phyloP scores from a whole-genome alignment of 2,113 vertebrate species.

The Corythaeola cristata region DNA sequence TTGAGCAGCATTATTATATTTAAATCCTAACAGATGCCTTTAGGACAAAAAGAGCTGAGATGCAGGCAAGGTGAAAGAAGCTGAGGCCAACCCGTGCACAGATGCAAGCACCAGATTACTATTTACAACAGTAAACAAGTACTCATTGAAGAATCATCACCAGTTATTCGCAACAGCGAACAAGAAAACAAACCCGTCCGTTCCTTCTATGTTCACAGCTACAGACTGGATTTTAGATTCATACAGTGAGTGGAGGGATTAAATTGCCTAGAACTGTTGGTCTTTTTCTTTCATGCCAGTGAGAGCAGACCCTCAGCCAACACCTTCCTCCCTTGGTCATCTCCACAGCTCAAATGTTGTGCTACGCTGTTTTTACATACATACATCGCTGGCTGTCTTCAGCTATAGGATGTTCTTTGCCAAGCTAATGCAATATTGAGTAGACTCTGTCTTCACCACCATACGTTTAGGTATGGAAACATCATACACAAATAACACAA shows the following conservation, averaged over 20 bases:
- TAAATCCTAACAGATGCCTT: conserved; percentile 32
- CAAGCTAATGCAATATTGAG: neutral
- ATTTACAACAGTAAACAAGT: conserved; percentile 18
- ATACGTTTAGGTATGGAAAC: neutral
- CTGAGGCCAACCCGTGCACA: neutral
- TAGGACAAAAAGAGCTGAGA: neutral
- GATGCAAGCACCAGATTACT: conserved; percentile 3
- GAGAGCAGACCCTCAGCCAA: neutral
- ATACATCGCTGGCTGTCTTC: neutral
- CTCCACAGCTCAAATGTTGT: neutral
- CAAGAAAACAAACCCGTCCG: neutral
- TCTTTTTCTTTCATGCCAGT: neutral
- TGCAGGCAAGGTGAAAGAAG: conserved; percentile 24
- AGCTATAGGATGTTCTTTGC: neutral
- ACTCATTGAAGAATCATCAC: neutral
- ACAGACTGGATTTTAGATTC: neutral
- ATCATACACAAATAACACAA: neutral
- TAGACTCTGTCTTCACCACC: neutral
- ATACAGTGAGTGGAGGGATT: neutral
- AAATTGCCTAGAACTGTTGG: neutral
- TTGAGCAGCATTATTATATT: neutral
- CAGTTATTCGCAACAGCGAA: neutral
- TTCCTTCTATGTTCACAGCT: neutral
- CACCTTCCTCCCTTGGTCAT: neutral
- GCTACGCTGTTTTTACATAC: neutral